phyloP scores from a whole-genome alignment of 1,140 invertebrate species.

The Philopotamus ludificatus region DNA sequence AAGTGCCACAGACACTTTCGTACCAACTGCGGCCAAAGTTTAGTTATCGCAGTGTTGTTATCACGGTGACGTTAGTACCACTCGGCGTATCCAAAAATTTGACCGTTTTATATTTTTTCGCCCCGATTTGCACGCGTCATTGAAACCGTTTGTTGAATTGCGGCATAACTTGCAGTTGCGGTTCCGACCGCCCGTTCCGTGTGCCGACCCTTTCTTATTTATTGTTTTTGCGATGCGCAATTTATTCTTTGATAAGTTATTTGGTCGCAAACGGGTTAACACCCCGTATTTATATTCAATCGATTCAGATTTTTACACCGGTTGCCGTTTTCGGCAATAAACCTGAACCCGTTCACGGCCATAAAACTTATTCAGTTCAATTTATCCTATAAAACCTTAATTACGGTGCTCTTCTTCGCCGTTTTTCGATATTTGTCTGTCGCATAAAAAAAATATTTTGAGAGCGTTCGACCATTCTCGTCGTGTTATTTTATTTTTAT shows the following conservation, averaged over 20 bases:
- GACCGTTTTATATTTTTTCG: not conserved
- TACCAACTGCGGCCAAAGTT: not conserved
- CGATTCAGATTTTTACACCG: slow-evolving; percentile 8
- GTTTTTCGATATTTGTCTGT: not conserved
- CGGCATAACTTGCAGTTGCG: too few species aligned
- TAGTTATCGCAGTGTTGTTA: too few species aligned
- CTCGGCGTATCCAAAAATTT: too few species aligned
- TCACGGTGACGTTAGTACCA: too few species aligned
- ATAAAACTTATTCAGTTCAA: not conserved
- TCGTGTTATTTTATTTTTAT: too few species aligned
- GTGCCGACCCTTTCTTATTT: too few species aligned
- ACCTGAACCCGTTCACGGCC: not conserved
- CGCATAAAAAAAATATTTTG: too few species aligned
- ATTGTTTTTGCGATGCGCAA: not conserved
- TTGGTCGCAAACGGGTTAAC: not conserved
- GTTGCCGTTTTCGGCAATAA: slow-evolving; percentile 2
- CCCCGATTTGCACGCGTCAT: too few species aligned
- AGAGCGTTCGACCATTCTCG: too few species aligned
- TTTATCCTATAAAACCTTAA: not conserved
- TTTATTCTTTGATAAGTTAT: too few species aligned
- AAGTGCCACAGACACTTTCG: not conserved
- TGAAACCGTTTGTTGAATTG: too few species aligned
- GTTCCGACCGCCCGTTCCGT: too few species aligned
- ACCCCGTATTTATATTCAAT: not conserved
- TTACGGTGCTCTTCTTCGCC: not conserved